Conservation (phyloP, 2,113 vertebrate species). For the Triplophysa siluroides region DNA sequence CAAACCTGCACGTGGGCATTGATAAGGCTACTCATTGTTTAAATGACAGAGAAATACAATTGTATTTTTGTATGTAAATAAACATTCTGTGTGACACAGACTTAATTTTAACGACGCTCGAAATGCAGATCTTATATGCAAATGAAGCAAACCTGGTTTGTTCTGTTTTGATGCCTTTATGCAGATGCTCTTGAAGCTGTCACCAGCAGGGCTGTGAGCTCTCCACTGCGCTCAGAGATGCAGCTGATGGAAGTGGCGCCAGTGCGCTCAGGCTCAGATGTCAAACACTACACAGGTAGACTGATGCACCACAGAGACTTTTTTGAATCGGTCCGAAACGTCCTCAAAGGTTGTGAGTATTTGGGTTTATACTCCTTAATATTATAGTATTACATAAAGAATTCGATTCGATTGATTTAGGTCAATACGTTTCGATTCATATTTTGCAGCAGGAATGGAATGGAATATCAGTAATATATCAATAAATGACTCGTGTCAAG, state of each 20-base stretch:
- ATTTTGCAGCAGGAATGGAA: not conserved
- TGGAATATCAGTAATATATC: not conserved
- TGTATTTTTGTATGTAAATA: no score
- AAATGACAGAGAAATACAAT: no score
- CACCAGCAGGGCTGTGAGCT: constrained; percentile 26
- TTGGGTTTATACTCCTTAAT: not conserved
- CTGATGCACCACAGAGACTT: constrained; percentile 21
- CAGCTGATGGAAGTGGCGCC: constrained; percentile 79
- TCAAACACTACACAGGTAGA: constrained; percentile 73
- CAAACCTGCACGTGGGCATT: not conserved
- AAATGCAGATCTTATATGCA: not conserved
- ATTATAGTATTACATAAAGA: no score
- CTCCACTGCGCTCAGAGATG: constrained; percentile 67
- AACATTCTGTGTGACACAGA: no score
- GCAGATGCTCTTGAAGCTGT: constrained; percentile 30
- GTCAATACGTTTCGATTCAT: not conserved
- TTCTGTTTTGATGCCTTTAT: not conserved
- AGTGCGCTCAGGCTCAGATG: constrained; percentile 75
- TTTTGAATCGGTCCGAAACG: not conserved
- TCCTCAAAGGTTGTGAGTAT: not conserved
- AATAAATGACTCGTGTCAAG: not conserved
- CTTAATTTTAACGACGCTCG: not conserved
- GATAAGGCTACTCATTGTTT: not conserved
- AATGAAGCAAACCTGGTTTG: not conserved
- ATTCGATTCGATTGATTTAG: not conserved